Base-by-base conservation (phyloP, 2,888 invertebrate genomes). In the Andrena haemorrhoa region DNA sequence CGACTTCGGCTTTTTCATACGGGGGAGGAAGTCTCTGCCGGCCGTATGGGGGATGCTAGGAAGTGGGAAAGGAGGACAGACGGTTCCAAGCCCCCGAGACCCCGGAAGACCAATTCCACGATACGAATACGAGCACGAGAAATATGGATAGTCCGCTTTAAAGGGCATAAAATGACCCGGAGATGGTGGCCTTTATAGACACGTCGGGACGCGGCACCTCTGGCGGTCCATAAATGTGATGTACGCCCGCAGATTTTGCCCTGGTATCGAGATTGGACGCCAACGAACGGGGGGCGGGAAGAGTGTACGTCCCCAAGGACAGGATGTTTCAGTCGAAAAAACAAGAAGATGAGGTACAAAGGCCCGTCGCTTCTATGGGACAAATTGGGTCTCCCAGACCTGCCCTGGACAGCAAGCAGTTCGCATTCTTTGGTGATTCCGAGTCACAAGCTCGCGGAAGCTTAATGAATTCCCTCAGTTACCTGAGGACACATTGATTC, bases 91-190 rank as follows among this genome's bases (percentile, higher is more conserved):
- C 73, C 71, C 69, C 68, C 64, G 79, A 89, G 79, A 85, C 87
- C 92, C 90, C 91, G 89, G 89, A 91, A 91, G 90, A 89, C 91
- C 92, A 91, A 92, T 92, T 91, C 86, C 82, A 82, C 86, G 88
- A 91, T 90, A 89, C 86, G 87, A 82, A 89, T 86, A 87, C 86
- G 87, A 83, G 87, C 80, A 79, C 72, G 87, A 89, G 88, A 92
- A 92, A 92, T 92, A 91, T 92, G 91, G 90, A 92, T 91, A 91
- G 82, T 91, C 83, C 89, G 84, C 84, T 92, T 91, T 91, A 92
- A 92, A 92, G 88, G 86, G 89, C 87, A 85, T 89, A 89, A 91
- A 91, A 90, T 90, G 91, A 92, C 89, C 91, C 88, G 86, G 86
- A 90, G 91, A 91, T 91, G 90, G 88, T 83, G 78, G 88, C 75